Conservation (phyloP, 64 coral and sea anemone genomes). For the Actinia tenebrosa region DNA sequence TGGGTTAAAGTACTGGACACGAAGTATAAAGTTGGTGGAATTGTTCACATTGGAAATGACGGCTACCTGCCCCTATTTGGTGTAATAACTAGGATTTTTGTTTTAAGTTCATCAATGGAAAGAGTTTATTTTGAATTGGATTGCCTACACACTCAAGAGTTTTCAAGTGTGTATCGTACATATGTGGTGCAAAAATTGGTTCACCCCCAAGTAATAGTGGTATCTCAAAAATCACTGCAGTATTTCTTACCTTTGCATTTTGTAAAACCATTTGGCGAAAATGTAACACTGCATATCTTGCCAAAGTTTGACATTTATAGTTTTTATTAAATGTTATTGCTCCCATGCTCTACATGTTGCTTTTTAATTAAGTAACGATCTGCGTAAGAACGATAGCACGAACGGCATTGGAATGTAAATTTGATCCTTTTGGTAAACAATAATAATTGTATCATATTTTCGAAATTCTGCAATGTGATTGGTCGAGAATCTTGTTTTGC, state of each 20-base stretch:
- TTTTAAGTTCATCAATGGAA: slow-evolving; percentile 19
- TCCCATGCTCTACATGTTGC: no score
- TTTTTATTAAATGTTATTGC: no score
- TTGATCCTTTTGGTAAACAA: neutral
- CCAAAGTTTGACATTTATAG: no score
- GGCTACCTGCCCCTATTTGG: slow-evolving; percentile 23
- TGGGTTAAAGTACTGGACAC: slow-evolving; percentile 2
- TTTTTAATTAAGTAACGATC: neutral
- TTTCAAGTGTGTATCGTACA: slow-evolving; percentile 27
- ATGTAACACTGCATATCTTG: no score
- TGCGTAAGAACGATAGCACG: neutral
- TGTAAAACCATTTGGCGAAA: slow-evolving; percentile 29
- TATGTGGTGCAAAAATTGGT: slow-evolving; percentile 28
- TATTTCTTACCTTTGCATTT: slow-evolving; percentile 39
- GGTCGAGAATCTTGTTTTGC: neutral
- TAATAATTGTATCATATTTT: neutral
- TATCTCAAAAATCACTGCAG: slow-evolving; percentile 17
- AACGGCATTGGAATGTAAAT: slow-evolving; percentile 5
- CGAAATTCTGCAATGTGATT: neutral
- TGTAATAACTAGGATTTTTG: slow-evolving; percentile 15
- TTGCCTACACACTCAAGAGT: slow-evolving; percentile 11
- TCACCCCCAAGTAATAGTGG: slow-evolving; percentile 10
- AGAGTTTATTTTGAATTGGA: slow-evolving; percentile 29
- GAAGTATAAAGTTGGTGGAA: neutral
- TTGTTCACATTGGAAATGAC: slow-evolving; percentile 20